Evolutionary conservation across 2,797 vertebrate genomes (phyloP).

Genomic region (Galagoides demidoff): DNA sequence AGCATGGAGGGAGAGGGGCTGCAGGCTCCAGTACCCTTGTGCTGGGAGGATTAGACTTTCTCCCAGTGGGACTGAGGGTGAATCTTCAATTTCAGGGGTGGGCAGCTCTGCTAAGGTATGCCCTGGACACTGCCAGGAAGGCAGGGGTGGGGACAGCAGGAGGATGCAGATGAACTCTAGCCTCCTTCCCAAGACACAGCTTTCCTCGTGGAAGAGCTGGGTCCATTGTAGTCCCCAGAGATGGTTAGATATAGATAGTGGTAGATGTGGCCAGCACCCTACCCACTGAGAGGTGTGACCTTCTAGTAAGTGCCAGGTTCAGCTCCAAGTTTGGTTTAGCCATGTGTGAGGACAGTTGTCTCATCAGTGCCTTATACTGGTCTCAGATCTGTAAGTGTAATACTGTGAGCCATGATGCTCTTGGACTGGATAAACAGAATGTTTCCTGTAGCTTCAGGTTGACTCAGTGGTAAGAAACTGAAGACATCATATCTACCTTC

Average conservation of each 20-base stretch:
- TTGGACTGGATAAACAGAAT: too few relatives aligned
- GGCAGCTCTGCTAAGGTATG: background rate
- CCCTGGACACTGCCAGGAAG: background rate
- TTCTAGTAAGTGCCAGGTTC: background rate
- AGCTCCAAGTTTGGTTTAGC: background rate
- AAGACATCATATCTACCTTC: background rate
- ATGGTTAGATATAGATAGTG: too few relatives aligned
- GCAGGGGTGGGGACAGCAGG: rapidly evolving
- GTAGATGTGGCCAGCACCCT: too few relatives aligned
- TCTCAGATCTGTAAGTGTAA: rapidly evolving
- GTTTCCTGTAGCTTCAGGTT: background rate
- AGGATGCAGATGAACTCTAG: background rate
- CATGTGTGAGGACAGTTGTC: rapidly evolving
- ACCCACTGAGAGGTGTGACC: background rate
- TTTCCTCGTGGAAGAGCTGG: background rate
- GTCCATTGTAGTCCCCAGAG: background rate
- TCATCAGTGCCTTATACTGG: rapidly evolving
- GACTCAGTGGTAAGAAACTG: background rate
- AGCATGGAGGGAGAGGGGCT: constrained; percentile 69
- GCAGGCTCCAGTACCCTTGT: background rate
- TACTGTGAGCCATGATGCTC: background rate
- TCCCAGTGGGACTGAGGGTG: background rate
- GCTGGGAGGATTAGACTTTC: too few relatives aligned
- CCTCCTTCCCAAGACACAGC: background rate
- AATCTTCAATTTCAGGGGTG: background rate